Evolutionary conservation across 2,113 vertebrate species (phyloP).

Genomic region (Alosa alosa): DNA sequence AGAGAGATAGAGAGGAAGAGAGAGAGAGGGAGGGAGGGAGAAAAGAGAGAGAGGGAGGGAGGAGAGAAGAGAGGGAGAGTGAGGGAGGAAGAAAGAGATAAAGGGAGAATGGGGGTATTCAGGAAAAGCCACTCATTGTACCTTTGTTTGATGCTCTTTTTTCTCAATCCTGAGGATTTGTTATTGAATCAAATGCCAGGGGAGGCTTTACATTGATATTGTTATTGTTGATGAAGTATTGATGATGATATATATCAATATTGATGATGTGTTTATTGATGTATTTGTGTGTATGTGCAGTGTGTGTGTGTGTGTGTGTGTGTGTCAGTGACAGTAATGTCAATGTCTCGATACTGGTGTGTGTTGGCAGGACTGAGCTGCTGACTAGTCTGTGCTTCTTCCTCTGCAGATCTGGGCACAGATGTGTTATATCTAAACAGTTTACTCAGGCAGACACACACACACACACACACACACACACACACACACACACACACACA

Average conservation of each 20-base stretch:
- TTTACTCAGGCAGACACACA: constrained; percentile 46
- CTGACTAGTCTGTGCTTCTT: constrained; percentile 39
- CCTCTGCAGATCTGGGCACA: constrained; percentile 39
- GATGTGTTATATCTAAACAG: constrained; percentile 50
- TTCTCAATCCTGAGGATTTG: no score
- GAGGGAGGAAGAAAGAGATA: neutral
- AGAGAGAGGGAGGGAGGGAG: no score
- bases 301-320: neutral
- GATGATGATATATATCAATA: no score
- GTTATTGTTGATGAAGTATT: no score
- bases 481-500: neutral
- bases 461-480: constrained; percentile 40
- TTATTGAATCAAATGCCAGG: no score
- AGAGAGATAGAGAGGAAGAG: no score
- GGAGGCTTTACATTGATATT: no score
- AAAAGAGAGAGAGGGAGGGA: no score
- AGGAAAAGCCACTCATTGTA: constrained; percentile 13
- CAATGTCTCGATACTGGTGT: no score
- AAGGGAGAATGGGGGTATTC: neutral
- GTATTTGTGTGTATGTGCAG: neutral
- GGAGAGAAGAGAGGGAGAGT: neutral
- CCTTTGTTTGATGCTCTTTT: constrained; percentile 1
- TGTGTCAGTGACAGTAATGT: neutral
- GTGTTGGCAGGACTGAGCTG: constrained; percentile 27
- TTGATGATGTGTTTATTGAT: no score